Evolutionary conservation across 2,888 invertebrate species (phyloP), one percentile per base, ranked within the genome.

Genomic region (Drosophila neonasuta): DNA sequence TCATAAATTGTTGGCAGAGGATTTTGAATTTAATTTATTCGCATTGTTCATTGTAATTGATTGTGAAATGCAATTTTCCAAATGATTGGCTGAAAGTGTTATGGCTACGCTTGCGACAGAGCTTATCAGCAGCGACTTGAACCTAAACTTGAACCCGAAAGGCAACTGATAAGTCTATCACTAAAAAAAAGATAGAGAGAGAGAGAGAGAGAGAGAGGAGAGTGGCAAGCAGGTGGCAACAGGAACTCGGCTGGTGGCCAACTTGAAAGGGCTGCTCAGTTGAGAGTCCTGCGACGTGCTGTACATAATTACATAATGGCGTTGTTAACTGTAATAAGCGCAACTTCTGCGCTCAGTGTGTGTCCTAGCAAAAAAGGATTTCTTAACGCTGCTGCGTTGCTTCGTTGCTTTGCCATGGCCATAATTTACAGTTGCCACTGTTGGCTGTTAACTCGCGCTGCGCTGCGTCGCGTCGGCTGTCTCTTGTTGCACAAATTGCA

Each of bases 301-400:
- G 69, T 55, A 77, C 78, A 74, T 86, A 86, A 86, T 86, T 88
- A 83, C 80, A 79, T 86, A 88, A 88, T 86, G 85, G 78, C 71
- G 88, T 75, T 78, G 88, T 86, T 86, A 88, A 77, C 80, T 74
- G 84, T 86, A 87, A 86, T 86, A 83, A 86, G 86, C 81, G 78
- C 78, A 74, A 80, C 86, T 82, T 76, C 62, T 70, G 78, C 36
- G 68, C 88, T 41, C 74, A 87, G 79, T 78, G 77, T 81, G 84
- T 77, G 84, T 84, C 82, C 82, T 84, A 77, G 50, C 62, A 57
- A 84, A 85, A 85, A 85, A 85, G 86, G 87, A 86, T 88, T 86
- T 63, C 24, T 67, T 64, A 54, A 57, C 39, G 55, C 60, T 52
- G 64, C 41, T 65, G 50, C 58, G 41, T 15, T 34, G 65, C 73